A percentile compares a stretch with the other conserved stretches of the same genome.
These are phyloP conservation scores for Lordiphosa andalusiaca DNA, from an alignment of 2,888 invertebrate genomes.

Conservation along the genomic window DNA sequence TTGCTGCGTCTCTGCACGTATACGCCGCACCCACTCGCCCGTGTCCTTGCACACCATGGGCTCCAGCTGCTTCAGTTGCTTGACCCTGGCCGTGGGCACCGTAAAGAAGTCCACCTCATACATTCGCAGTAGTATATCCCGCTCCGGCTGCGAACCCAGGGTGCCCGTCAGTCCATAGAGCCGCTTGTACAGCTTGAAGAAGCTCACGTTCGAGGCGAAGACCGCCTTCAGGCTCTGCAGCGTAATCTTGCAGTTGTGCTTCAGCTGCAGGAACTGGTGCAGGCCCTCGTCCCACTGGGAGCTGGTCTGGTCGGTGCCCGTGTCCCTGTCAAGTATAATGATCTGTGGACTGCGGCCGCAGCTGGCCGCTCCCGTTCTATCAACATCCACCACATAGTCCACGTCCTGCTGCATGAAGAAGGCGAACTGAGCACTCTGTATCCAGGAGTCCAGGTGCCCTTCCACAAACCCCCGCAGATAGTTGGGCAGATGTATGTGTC, in stretches of 20 bases:
- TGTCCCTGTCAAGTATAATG: constrained; percentile 71
- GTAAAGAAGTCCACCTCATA: constrained; percentile 3
- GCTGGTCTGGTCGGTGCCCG: constrained; percentile 75
- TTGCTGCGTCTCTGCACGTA: background rate
- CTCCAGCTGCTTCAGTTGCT: background rate
- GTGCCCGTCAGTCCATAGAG: constrained; percentile 8
- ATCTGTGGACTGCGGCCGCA: constrained; percentile 21
- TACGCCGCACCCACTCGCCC: background rate
- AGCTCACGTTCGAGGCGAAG: constrained; percentile 77
- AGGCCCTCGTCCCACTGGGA: constrained; percentile 78
- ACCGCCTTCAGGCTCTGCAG: constrained; percentile 74
- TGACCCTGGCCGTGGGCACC: constrained; percentile 1
- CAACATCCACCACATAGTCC: constrained; percentile 12
- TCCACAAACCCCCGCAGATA: constrained; percentile 5
- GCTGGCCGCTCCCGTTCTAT: constrained; percentile 46
- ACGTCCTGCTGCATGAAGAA: constrained; percentile 1
- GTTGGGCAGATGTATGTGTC: constrained; percentile 8
- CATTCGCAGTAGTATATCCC: background rate
- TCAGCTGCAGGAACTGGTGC: constrained; percentile 79
- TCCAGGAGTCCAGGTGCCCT: constrained; percentile 4
- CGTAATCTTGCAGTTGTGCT: constrained; percentile 63
- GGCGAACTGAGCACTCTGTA: constrained; percentile 6
- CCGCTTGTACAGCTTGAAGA: constrained; percentile 40
- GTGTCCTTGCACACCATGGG: background rate
- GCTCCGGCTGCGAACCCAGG: constrained; percentile 1